phyloP scores from a whole-genome alignment of 2,888 invertebrate genomes.

The Marronus borbonicus region DNA sequence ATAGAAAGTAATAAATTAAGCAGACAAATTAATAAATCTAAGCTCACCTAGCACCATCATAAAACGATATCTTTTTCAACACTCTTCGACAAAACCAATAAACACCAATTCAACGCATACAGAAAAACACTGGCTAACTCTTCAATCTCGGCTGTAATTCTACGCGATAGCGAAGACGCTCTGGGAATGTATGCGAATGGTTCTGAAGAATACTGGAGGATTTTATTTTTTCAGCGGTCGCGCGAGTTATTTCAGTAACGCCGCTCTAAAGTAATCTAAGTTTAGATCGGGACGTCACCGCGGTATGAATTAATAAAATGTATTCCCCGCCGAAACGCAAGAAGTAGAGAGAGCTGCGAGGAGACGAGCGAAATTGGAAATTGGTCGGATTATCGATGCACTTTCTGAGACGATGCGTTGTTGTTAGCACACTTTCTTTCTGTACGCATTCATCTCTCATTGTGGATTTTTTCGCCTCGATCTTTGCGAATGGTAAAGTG shows the following conservation, averaged over 20 bases:
- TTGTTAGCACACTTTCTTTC: conserved; percentile 14
- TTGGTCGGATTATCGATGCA: not conserved
- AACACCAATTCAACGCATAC: not conserved
- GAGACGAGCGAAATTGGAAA: not conserved
- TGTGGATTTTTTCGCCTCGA: not conserved
- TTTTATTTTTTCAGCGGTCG: conserved; percentile 51
- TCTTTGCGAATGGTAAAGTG: not conserved
- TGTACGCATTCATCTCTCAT: not conserved
- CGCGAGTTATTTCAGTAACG: conserved; percentile 52
- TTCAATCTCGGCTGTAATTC: not conserved
- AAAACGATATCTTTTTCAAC: not conserved
- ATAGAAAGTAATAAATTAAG: too few species aligned
- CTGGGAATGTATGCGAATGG: conserved; percentile 48
- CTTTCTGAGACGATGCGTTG: not conserved
- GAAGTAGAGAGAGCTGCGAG: not conserved
- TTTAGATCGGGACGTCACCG: conserved; percentile 52
- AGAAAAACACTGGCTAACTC: not conserved
- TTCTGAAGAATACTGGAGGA: conserved; percentile 52
- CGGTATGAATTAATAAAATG: conserved; percentile 53
- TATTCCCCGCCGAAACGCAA: not conserved
- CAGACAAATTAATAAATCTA: not conserved
- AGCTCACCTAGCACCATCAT: not conserved
- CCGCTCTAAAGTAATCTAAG: conserved; percentile 49
- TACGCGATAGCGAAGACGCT: not conserved
- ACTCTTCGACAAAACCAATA: not conserved